phyloP scores from a whole-genome alignment of 1,140 invertebrate genomes.

The Manduca sexta region DNA sequence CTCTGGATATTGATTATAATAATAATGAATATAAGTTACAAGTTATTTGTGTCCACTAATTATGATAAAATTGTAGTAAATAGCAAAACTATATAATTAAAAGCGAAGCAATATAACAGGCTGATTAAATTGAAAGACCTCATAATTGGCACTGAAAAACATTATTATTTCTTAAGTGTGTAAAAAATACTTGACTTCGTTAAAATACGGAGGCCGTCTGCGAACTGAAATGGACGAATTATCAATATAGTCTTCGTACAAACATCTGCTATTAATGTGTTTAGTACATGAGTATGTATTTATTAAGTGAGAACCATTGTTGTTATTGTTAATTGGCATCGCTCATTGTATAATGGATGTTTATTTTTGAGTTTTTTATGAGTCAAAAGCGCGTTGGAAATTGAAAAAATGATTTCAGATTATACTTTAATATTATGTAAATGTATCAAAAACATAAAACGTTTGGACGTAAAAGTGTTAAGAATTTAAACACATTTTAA shows the following conservation, averaged over 20 bases:
- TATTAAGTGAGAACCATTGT: constrained; percentile 53
- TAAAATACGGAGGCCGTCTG: constrained; percentile 18
- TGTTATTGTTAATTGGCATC: constrained; percentile 28
- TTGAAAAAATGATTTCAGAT: no score
- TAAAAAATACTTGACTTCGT: constrained; percentile 40
- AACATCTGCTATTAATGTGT: constrained; percentile 42
- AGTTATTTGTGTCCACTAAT: background rate
- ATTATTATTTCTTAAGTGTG: constrained; percentile 6
- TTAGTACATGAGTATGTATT: constrained; percentile 41
- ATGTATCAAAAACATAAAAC: no score
- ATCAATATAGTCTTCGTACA: constrained; percentile 43
- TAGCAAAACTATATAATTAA: background rate
- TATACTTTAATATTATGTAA: no score
- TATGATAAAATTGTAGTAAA: constrained; percentile 4
- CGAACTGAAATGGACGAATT: constrained; percentile 34
- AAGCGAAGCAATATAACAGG: constrained; percentile 15
- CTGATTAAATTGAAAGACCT: constrained; percentile 39
- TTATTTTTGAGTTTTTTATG: no score
- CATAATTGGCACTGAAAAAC: constrained; percentile 33
- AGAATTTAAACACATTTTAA: no score
- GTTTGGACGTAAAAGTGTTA: no score
- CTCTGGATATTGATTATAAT: no score
- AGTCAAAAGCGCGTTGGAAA: no score
- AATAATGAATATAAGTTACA: no score
- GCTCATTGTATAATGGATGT: background rate